A percentile compares a stretch with the other conserved stretches of the same genome.
Conservation (phyloP, 2,113 vertebrate species). For the Speoplatyrhinus poulsoni region DNA sequence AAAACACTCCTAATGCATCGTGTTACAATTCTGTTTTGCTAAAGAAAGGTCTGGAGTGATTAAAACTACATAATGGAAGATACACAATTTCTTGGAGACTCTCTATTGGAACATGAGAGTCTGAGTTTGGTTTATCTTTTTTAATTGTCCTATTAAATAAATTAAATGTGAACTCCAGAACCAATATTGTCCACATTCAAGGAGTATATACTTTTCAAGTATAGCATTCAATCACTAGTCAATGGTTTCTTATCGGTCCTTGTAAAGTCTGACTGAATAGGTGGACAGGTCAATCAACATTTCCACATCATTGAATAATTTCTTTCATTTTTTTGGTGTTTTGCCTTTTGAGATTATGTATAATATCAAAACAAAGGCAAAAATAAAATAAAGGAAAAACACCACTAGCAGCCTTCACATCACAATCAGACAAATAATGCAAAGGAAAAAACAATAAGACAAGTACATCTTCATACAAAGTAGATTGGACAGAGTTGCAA, state of each 20-base stretch:
- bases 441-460: no score
- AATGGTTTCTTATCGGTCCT: conserved; percentile 58
- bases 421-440: no score
- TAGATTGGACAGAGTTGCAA: no score
- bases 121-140: not conserved
- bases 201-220: no score
- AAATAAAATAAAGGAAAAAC: no score
- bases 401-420: no score
- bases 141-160: not conserved
- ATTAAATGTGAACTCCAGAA: no score
- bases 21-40: not conserved
- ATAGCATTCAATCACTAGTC: conserved; percentile 64
- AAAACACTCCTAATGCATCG: not conserved
- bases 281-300: conserved; percentile 28
- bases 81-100: not conserved
- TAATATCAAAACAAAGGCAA: no score
- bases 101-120: not conserved
- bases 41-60: conserved; percentile 6
- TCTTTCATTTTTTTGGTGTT: no score
- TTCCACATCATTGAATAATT: not conserved
- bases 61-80: conserved; percentile 28
- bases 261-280: conserved; percentile 36
- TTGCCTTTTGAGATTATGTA: not conserved
- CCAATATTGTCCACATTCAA: no score
- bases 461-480: no score